Base-by-base conservation (phyloP, 2,113 vertebrate species). In the Xiphias gladius region DNA sequence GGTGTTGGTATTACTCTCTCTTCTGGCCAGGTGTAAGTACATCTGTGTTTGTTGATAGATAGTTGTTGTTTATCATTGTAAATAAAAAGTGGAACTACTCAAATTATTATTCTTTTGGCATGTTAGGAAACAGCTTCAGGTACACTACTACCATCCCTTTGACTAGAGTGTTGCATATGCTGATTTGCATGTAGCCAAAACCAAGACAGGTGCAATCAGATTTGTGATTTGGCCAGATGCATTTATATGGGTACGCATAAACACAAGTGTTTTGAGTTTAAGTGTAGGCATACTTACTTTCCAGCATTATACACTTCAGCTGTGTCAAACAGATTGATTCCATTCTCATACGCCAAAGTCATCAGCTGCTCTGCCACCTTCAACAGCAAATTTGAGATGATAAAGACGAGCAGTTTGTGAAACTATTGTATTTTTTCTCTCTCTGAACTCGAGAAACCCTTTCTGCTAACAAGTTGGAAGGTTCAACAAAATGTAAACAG, bases 261-360 rank as follows among this genome's bases (percentile, higher is more conserved):
- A 52, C 37, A 26, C 39, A 74, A 16, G n/a, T 63, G 59, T 24
- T 35, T 41, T 10, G n/a, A 35, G 26, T 57, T 46, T 4, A 74
- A 72, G 32, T 43, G 2, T 3, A 30, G 7, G 9, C 3, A 26
- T 78, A 97, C 97, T 76, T 93, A 99, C 97, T 96, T 97, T 85
- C 98, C 97, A 0, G 96, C 96, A 0, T 94, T 96, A 0, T 99
- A 99, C 76, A 99, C 97, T 72, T 99, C 98, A 1, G 97, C 98
- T 0, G 98, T 99, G 88, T 99, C 98, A 0, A 99, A 99, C 73
- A 99, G 96, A 89, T 99, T 99, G 93, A 99, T 98, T 82, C 98
- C 98, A 0, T 96, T 99, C 86, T 99, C 97, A 0, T 99, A 99
- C 9, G 98, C 98, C 88, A 98, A 67, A 46, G 97, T 98, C 97